These are phyloP conservation scores for Resseliella maxima DNA, from an alignment of 2,888 invertebrate genomes.

Conservation along the genomic window DNA sequence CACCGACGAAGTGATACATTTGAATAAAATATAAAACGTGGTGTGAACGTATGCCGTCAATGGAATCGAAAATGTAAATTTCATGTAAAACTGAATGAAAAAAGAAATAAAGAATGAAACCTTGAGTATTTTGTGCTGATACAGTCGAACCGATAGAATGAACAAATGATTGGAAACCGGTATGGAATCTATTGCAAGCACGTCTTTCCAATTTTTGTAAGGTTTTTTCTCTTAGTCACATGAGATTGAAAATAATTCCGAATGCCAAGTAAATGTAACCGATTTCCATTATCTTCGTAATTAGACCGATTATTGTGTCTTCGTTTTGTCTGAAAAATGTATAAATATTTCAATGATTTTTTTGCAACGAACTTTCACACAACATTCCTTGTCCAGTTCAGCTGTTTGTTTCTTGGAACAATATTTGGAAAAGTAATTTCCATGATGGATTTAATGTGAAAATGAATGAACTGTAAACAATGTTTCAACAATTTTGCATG, in stretches of 20 bases:
- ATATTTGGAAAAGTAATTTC: too few species aligned
- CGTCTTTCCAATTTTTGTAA: background rate
- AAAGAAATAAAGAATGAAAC: background rate
- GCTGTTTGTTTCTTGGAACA: background rate
- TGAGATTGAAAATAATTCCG: too few species aligned
- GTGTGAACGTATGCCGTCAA: background rate
- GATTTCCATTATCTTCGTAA: too few species aligned
- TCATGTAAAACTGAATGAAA: conserved; percentile 29
- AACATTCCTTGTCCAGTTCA: too few species aligned
- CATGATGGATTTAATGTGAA: conserved; percentile 40
- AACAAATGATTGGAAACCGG: too few species aligned
- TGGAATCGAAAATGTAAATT: conserved; percentile 27
- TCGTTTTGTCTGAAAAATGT: too few species aligned
- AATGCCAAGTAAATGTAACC: too few species aligned
- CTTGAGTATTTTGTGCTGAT: background rate
- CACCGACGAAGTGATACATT: background rate
- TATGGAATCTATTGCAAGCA: background rate
- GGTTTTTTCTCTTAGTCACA: background rate
- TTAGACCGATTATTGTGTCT: too few species aligned
- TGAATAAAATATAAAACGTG: background rate
- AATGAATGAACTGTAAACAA: conserved; percentile 21
- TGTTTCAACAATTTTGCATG: background rate
- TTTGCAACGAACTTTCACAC: too few species aligned
- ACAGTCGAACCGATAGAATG: background rate
- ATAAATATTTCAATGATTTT: too few species aligned